These are phyloP conservation scores for Benitochromis conjunctus DNA, from an alignment of 2,113 vertebrate species.

Conservation along the genomic window DNA sequence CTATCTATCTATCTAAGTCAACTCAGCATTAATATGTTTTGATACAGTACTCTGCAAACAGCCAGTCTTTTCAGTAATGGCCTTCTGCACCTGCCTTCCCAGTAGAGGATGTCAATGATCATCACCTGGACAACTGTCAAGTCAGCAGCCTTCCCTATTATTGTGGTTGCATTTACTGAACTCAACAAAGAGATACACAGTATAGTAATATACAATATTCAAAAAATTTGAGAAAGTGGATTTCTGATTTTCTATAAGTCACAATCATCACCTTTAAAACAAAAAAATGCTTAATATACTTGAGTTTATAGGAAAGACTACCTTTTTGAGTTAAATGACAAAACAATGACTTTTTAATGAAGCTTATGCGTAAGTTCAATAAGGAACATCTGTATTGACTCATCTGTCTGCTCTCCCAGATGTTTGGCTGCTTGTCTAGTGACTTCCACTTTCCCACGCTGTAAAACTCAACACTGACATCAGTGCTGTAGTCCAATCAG, in stretches of 20 bases:
- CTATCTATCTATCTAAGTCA: neutral
- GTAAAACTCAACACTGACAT: neutral
- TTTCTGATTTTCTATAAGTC: neutral
- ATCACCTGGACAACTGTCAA: neutral
- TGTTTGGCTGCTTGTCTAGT: neutral
- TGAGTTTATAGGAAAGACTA: neutral
- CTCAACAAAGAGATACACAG: neutral
- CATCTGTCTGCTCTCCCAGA: neutral
- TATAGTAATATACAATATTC: neutral
- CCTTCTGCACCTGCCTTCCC: neutral
- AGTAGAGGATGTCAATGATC: neutral
- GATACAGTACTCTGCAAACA: neutral
- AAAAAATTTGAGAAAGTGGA: neutral
- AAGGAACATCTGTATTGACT: neutral
- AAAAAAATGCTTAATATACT: neutral
- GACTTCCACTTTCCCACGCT: neutral
- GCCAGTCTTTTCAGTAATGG: neutral
- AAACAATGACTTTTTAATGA: neutral
- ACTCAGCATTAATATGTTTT: neutral
- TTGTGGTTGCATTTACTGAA: neutral
- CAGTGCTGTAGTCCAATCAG: neutral
- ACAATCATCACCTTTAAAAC: neutral
- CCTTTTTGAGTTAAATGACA: neutral
- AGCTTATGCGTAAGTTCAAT: neutral
- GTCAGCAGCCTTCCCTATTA: neutral